phyloP scores from a whole-genome alignment of 1,140 invertebrate species.

The Mycetomoellerius zeteki region DNA sequence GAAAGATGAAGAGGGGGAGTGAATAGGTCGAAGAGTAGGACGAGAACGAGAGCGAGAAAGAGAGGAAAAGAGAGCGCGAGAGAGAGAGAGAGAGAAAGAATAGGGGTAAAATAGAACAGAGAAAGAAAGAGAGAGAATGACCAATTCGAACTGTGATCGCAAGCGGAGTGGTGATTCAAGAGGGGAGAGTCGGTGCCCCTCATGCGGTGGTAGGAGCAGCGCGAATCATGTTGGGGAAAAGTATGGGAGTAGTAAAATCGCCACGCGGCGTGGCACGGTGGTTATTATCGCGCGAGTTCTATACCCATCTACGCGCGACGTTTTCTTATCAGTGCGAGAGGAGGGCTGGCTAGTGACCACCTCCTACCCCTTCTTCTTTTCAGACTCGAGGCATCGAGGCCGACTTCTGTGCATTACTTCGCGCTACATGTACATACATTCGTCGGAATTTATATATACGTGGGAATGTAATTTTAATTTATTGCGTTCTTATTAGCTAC shows the following conservation, averaged over 20 bases:
- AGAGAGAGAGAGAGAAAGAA: background rate
- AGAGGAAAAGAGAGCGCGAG: constrained; percentile 27
- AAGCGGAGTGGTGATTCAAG: constrained; percentile 31
- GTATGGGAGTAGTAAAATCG: constrained; percentile 50
- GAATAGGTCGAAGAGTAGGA: constrained; percentile 27
- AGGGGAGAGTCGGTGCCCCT: constrained; percentile 66
- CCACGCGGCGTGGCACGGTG: constrained; percentile 18
- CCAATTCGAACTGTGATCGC: background rate
- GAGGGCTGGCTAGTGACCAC: constrained; percentile 41
- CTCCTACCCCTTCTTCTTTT: constrained; percentile 27
- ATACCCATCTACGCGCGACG: constrained; percentile 21
- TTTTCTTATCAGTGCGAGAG: constrained; percentile 57
- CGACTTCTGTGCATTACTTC: constrained; percentile 15
- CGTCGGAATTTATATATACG: constrained; percentile 34
- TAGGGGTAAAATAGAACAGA: too few species aligned
- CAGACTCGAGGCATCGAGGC: background rate
- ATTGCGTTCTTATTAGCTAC: constrained; percentile 2
- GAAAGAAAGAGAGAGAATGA: background rate
- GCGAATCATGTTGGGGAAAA: constrained; percentile 74
- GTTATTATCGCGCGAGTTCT: constrained; percentile 51
- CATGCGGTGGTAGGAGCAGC: constrained; percentile 67
- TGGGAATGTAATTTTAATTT: constrained; percentile 34
- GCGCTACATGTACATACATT: background rate
- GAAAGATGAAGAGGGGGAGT: constrained; percentile 4
- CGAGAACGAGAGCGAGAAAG: background rate